phyloP scores from a whole-genome alignment of 2,888 invertebrate genomes.

The Ceriagrion tenellum region DNA sequence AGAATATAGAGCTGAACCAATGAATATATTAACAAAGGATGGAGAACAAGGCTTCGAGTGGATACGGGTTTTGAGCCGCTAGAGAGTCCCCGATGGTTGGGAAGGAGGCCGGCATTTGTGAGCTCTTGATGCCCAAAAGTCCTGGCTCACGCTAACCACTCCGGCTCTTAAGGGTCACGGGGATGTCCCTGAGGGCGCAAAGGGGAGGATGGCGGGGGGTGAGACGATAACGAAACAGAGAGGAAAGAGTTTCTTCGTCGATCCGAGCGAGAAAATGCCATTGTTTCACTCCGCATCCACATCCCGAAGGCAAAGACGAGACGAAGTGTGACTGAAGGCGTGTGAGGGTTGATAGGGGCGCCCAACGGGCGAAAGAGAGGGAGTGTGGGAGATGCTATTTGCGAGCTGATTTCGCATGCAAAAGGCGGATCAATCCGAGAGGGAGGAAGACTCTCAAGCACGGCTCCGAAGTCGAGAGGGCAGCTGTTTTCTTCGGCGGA shows the following conservation, averaged over 20 bases:
- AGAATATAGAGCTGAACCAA: not conserved
- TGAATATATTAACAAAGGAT: not conserved
- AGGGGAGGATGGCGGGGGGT: not conserved
- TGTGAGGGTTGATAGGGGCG: not conserved
- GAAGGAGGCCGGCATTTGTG: not conserved
- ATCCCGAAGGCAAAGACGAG: not conserved
- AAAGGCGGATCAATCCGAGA: not conserved
- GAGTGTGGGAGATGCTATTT: not conserved
- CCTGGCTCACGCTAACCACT: not conserved
- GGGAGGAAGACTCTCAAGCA: not conserved
- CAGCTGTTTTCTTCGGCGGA: not conserved
- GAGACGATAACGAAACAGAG: too few species aligned
- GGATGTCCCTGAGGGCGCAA: not conserved
- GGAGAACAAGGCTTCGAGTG: not conserved
- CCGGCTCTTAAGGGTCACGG: not conserved
- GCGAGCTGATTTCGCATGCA: slow-evolving; percentile 14
- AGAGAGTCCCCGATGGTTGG: not conserved
- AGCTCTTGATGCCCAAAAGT: not conserved
- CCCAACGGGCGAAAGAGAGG: not conserved
- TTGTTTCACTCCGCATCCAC: not conserved
- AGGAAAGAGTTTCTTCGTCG: not conserved
- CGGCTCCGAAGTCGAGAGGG: not conserved
- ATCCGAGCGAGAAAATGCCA: not conserved
- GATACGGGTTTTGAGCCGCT: not conserved
- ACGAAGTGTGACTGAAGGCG: not conserved